Conservation (phyloP, 2,113 vertebrate species). For the Pelodiscus sinensis region DNA sequence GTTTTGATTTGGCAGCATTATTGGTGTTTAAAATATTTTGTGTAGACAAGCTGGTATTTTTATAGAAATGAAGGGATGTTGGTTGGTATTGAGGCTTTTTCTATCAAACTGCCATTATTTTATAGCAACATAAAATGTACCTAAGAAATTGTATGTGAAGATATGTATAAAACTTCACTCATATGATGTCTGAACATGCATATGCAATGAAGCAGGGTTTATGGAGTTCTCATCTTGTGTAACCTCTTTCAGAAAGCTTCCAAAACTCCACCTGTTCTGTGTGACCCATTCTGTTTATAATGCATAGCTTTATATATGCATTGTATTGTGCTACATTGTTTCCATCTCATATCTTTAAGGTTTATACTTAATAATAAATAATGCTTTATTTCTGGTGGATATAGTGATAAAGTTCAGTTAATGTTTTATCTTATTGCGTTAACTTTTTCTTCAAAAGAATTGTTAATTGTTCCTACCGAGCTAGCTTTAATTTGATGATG, state of each 20-base stretch:
- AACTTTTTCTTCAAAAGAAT: neutral
- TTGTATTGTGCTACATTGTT: neutral
- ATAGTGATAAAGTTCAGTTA: neutral
- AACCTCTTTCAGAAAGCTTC: neutral
- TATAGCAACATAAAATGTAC: neutral
- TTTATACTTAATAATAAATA: neutral
- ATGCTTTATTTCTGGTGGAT: neutral
- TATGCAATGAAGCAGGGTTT: neutral
- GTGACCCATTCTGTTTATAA: neutral
- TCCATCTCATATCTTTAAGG: neutral
- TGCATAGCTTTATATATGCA: neutral
- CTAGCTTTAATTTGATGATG: neutral
- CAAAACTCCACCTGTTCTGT: neutral
- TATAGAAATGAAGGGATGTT: neutral
- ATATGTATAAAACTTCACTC: neutral
- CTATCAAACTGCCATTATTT: neutral
- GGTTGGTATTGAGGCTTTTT: neutral
- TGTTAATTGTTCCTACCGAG: neutral
- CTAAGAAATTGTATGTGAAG: neutral
- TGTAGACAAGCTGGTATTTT: neutral
- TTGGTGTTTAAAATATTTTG: neutral
- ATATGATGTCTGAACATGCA: neutral
- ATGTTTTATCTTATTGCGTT: neutral
- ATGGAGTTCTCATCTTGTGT: neutral
- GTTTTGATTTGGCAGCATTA: slow-evolving; percentile 15